Base-by-base conservation (phyloP, 2,113 vertebrate genomes). In the Rhineura floridana region DNA sequence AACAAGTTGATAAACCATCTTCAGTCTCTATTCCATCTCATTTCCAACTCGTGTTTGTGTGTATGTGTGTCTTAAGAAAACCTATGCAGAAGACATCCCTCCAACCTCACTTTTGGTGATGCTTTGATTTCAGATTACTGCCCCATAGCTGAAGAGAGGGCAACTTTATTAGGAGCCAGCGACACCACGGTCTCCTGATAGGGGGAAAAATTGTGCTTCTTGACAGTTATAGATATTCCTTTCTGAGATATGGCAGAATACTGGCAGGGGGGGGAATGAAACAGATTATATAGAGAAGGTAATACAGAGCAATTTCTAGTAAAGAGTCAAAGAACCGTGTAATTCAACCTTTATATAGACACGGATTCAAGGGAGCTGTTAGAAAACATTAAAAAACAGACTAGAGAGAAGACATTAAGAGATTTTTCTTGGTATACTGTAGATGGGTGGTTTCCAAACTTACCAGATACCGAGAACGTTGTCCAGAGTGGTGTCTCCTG, bases 291-390 rank as follows among this genome's bases (percentile, higher is more conserved):
- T 72, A 81, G 46, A 87, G 90, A 92, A 92, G 89, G 88, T 88
- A 90, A 91, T 94, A 90, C 91, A 82, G 90, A 93, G 93, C 92
- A 85, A 89, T 93, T 95, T 85, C 90, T 93, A 81, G 91, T 85
- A 87, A 92, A 92, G 91, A 88, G 91, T 46, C 91, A 91, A 90
- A 94, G 92, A 91, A 81, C 87, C 86, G 90, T 87, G 89, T 91
- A 91, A 94, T 93, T 92, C 93, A 93, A 88, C 92, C 52, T 92
- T 91, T 91, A 91, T 85, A 93, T 19, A 93, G 88, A 93, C 90
- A 87, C 89, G 87, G 83, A 88, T 95, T 88, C 88, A 93, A 91
- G 90, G 87, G 88, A 92, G 69, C 88, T 87, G 73, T 73, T 88
- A 50, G 85, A 42, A 77, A 76, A 77, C 30, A 46, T 63, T 17